These are phyloP conservation scores for Stegana nigrithorax DNA, from an alignment of 2,888 invertebrate genomes.

Conservation along the genomic window DNA sequence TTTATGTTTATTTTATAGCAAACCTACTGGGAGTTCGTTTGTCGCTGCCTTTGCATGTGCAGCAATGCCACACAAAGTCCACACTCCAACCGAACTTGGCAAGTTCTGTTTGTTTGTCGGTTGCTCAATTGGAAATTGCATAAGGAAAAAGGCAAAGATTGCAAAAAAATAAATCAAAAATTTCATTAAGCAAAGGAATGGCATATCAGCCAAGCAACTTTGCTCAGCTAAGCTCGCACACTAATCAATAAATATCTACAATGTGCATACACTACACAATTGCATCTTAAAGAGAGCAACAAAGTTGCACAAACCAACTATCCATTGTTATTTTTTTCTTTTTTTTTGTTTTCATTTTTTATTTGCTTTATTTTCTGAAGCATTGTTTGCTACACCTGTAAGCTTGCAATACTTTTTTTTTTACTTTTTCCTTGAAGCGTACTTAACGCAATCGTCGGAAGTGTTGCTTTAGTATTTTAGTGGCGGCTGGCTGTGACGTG, in stretches of 20 bases:
- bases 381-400: no score
- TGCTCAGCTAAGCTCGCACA: not conserved
- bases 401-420: no score
- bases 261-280: not conserved
- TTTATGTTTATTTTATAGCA: conserved; percentile 14
- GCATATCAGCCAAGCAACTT: not conserved
- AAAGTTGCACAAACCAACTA: no score
- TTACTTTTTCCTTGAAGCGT: not conserved
- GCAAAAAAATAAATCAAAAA: conserved; percentile 8
- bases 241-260: not conserved
- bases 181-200: not conserved
- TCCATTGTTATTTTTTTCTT: not conserved
- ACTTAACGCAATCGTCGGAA: conserved; percentile 14
- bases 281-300: not conserved
- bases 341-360: not conserved
- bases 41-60: no score
- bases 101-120: no score
- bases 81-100: no score
- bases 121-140: no score
- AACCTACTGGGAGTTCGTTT: not conserved
- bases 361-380: no score
- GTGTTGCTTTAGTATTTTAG: not conserved
- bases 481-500: not conserved
- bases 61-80: not conserved
- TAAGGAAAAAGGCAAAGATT: no score